Percentiles rank a stretch among this genome's conserved stretches.
These are phyloP conservation scores for Sebastes dallii DNA, from an alignment of 2,797 vertebrate species.

Conservation along the genomic window DNA sequence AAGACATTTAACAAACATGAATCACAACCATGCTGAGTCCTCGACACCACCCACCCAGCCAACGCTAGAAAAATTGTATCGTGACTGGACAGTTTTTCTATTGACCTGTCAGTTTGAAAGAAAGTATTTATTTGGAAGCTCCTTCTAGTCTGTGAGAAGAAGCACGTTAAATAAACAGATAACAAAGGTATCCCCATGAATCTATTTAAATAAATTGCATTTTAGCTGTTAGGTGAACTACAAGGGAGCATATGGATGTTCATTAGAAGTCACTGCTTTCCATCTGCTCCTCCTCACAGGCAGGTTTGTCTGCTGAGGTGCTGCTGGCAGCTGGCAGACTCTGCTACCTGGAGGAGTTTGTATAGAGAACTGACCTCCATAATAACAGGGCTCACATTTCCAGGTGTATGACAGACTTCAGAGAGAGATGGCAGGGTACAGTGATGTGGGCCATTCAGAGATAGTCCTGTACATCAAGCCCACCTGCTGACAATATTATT, in stretches of 20 bases:
- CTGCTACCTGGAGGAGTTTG: not conserved
- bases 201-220: not conserved
- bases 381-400: slow-evolving; percentile 30
- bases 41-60: slow-evolving; percentile 24
- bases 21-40: not conserved
- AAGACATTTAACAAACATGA: not conserved
- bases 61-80: not conserved
- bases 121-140: not conserved
- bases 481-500: not conserved
- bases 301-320: not conserved
- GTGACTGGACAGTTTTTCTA: not conserved
- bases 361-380: not conserved
- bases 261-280: not conserved
- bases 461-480: not conserved
- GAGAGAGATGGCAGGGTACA: slow-evolving; percentile 11
- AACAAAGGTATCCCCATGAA: not conserved
- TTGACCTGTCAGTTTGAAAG: not conserved
- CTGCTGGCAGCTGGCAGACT: slow-evolving; percentile 1
- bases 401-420: slow-evolving; percentile 21
- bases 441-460: not conserved
- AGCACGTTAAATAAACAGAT: not conserved
- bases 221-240: not conserved
- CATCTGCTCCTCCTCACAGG: not conserved
- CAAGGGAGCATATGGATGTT: not conserved
- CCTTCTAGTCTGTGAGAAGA: not conserved